phyloP scores from a whole-genome alignment of 2,888 invertebrate species.

The Philereme transversata region DNA sequence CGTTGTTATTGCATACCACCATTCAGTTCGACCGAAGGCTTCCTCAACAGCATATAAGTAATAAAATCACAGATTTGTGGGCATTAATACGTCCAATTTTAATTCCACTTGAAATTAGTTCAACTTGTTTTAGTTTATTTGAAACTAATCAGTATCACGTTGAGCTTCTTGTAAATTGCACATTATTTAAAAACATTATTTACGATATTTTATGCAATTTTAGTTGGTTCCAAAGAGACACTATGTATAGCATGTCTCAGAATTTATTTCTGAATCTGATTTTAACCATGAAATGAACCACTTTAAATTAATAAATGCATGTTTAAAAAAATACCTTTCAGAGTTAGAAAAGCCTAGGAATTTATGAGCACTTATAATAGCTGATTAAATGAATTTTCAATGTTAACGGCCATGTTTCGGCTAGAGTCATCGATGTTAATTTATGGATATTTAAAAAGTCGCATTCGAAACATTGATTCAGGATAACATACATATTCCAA shows the following conservation, averaged over 20 bases:
- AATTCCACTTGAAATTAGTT: conserved; percentile 68
- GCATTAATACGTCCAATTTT: conserved; percentile 60
- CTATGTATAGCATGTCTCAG: conserved; percentile 14
- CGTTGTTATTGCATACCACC: conserved; percentile 42
- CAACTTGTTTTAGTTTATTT: conserved; percentile 59
- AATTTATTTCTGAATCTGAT: too few relatives aligned
- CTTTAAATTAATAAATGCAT: too few relatives aligned
- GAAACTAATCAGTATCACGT: conserved; percentile 63
- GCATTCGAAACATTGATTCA: too few relatives aligned
- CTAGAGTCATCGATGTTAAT: too few relatives aligned
- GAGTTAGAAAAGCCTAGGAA: too few relatives aligned
- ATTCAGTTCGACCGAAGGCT: conserved; percentile 56
- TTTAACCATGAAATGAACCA: too few relatives aligned
- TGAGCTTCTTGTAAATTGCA: conserved; percentile 60
- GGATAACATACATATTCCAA: too few relatives aligned
- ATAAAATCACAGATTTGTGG: conserved; percentile 74
- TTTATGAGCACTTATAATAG: too few relatives aligned
- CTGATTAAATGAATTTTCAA: too few relatives aligned
- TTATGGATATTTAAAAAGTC: too few relatives aligned
- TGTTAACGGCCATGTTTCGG: too few relatives aligned
- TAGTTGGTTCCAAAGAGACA: conserved; percentile 14
- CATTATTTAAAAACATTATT: conserved; percentile 54
- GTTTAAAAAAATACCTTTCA: too few relatives aligned
- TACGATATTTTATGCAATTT: conserved; percentile 41
- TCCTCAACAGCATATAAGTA: conserved; percentile 66